phyloP scores from a whole-genome alignment of 2,888 invertebrate species.

The Erebia aethiops region DNA sequence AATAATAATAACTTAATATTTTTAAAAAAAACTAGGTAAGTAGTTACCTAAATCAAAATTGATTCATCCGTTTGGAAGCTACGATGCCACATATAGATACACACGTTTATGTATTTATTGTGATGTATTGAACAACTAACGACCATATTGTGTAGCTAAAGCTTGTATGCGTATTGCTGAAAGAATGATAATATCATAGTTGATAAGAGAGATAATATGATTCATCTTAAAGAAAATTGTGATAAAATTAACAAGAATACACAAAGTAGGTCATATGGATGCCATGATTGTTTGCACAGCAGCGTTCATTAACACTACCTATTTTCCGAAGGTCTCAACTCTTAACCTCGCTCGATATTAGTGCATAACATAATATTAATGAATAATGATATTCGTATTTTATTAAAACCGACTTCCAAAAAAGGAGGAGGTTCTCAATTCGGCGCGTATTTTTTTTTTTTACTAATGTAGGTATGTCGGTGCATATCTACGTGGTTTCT shows the following conservation, averaged over 20 bases:
- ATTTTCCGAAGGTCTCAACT: slow-evolving; percentile 47
- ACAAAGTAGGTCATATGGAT: slow-evolving; percentile 58
- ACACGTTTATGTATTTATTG: too few species aligned
- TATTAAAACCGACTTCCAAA: too few species aligned
- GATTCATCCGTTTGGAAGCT: too few species aligned
- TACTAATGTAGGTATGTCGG: too few species aligned
- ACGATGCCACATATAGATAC: too few species aligned
- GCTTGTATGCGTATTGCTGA: not conserved
- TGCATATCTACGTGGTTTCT: too few species aligned
- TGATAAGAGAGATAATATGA: slow-evolving; percentile 56
- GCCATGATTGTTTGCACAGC: slow-evolving; percentile 46
- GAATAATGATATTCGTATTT: too few species aligned
- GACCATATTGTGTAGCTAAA: not conserved
- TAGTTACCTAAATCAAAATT: too few species aligned
- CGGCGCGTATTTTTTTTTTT: too few species aligned
- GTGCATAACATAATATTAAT: slow-evolving; percentile 16
- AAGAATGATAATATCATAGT: slow-evolving; percentile 43
- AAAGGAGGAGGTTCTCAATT: too few species aligned
- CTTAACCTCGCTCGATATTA: slow-evolving; percentile 38
- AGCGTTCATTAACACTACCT: slow-evolving; percentile 49
- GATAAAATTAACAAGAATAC: slow-evolving; percentile 53
- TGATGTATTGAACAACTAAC: slow-evolving; percentile 1
- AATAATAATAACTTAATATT: too few species aligned
- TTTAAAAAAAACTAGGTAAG: too few species aligned
- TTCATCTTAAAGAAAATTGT: slow-evolving; percentile 57